Percentiles rank a stretch among this genome's conserved stretches.
Conservation (phyloP, 2,888 invertebrate species). For the Biston stratarius region DNA sequence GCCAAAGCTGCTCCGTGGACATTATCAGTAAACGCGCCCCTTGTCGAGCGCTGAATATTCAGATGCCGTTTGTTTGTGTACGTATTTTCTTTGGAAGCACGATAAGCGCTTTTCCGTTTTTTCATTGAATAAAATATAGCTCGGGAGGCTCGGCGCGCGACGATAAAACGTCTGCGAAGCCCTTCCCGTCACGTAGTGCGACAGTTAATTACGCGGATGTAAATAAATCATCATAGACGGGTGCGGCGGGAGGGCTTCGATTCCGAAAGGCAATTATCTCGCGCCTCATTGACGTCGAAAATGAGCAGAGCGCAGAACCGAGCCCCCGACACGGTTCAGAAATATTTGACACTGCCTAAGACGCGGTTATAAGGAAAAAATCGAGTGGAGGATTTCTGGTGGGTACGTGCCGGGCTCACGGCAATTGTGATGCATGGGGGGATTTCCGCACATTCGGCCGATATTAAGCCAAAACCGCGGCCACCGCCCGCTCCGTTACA, state of each 20-base stretch:
- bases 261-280: constrained; percentile 84
- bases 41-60: constrained; percentile 77
- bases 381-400: constrained; percentile 71
- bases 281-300: constrained; percentile 83
- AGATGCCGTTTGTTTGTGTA: constrained; percentile 81
- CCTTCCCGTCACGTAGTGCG: constrained; percentile 85
- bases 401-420: constrained; percentile 74
- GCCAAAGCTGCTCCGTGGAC: constrained; percentile 70
- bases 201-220: constrained; percentile 86
- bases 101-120: constrained; percentile 79
- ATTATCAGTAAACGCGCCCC: constrained; percentile 76
- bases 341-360: constrained; percentile 77
- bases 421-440: constrained; percentile 77
- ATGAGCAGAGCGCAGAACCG: constrained; percentile 68
- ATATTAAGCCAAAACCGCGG: constrained; percentile 70
- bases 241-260: constrained; percentile 77
- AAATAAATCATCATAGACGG: constrained; percentile 86
- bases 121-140: constrained; percentile 80
- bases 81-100: constrained; percentile 76
- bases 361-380: constrained; percentile 75
- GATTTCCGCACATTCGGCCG: constrained; percentile 73
- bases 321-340: constrained; percentile 65
- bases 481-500: constrained; percentile 61
- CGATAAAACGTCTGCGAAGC: constrained; percentile 80
- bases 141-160: constrained; percentile 69